Base-by-base conservation (phyloP, 37 sponge, comb jelly and placozoan genomes). In the Ianthella basta region DNA sequence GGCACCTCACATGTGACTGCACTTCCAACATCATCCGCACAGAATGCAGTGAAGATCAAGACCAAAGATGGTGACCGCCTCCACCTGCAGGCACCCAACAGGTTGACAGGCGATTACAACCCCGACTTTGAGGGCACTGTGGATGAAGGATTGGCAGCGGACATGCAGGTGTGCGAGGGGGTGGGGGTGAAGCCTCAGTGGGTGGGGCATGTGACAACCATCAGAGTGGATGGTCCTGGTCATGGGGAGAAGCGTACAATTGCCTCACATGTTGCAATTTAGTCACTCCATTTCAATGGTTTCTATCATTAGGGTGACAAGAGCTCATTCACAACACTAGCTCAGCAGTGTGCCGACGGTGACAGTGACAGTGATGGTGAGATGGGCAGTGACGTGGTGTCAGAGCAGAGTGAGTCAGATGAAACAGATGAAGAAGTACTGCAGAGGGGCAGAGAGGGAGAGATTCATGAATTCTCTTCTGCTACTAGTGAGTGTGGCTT, bases 31-130 rank as follows among this genome's bases (percentile, higher is more conserved):
- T 44, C 50, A 8, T 44, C 8, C 50, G 6, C 50, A n/a, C 40
- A 85, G 86, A 78, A 77, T 33, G 65, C 86, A 19, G 66, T 91
- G 40, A 86, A 84, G 25, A 72, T 96, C 55, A 96, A 37, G 68
- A 84, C 89, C n/a, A 74, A 86, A 29, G 59, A 77, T 36, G 95
- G 96, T 2, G 84, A 93, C 15, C 82, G 73, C 25, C 40, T 93
- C 0, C 88, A 87, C 54, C 56, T 93, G 18, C 39, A 59, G 23
- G 91, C 91, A 38, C 92, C 95, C 33, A 86, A 90, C 88, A 60
- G 41, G 80, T n/a, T 94, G 60, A 91, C 89, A 80, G 93, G 91
- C 0, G 77, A 78, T 50, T 95, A 95, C 79, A 89, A 95, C 5
- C 91, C 89, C 50, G 96, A 95, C 72, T 92, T 90, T 90, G 96